phyloP scores from a whole-genome alignment of 2,797 vertebrate genomes.

The Novumbra hubbsi region DNA sequence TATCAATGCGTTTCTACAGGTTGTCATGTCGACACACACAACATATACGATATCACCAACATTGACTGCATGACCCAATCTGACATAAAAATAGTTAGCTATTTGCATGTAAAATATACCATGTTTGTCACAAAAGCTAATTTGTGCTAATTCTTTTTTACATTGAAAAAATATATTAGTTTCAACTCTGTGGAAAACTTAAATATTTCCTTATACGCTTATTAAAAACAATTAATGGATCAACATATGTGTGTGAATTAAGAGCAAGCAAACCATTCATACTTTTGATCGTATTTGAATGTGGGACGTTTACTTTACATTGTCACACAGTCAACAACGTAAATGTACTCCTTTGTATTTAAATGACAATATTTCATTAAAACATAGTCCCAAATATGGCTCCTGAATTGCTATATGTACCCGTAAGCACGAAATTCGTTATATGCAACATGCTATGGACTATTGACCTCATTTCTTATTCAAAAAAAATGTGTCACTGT shows the following conservation, averaged over 20 bases:
- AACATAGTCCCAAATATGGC: background rate
- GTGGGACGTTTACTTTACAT: background rate
- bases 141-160: no score
- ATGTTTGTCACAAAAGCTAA: background rate
- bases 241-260: background rate
- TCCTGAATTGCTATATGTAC: background rate
- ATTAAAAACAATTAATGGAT: background rate
- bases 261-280: background rate
- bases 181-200: background rate
- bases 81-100: no score
- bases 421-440: background rate
- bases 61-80: background rate
- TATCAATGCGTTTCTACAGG: background rate
- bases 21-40: background rate
- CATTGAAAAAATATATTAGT: background rate
- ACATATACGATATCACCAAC: no score
- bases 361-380: background rate
- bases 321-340: no score
- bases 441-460: background rate
- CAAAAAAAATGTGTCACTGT: no score
- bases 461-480: background rate
- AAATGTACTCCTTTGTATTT: background rate
- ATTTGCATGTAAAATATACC: background rate
- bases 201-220: background rate
- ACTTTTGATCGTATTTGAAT: background rate